Evolutionary conservation across 2,888 invertebrate genomes (phyloP).

Genomic region (Spodoptera exigua): DNA sequence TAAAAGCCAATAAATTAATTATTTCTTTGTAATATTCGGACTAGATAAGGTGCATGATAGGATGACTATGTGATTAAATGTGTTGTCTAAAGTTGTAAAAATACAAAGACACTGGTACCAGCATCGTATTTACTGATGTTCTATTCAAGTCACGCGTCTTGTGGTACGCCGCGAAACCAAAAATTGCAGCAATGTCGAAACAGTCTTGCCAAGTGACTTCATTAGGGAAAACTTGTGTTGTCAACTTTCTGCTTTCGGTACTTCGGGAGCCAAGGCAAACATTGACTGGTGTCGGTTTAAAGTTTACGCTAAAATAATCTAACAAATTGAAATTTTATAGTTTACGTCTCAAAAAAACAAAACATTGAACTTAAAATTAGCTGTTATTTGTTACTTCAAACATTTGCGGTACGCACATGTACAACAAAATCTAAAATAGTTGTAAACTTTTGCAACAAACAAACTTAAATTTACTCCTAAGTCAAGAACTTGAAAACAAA

Average conservation of each 20-base stretch:
- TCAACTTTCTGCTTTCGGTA: conserved; percentile 40
- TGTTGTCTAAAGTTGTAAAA: conserved; percentile 2
- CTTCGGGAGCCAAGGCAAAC: conserved; percentile 53
- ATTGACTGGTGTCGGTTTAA: conserved; percentile 33
- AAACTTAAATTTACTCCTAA: conserved; percentile 22
- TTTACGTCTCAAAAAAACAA: background rate
- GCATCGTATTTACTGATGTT: conserved; percentile 42
- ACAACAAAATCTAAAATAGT: conserved; percentile 16
- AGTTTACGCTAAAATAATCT: conserved; percentile 21
- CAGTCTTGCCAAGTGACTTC: conserved; percentile 73
- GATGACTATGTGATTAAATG: no score
- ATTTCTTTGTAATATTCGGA: no score
- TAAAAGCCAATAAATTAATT: no score
- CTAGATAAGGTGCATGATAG: no score
- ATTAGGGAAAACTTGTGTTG: conserved; percentile 69
- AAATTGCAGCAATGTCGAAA: conserved; percentile 68
- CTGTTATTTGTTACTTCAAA: background rate
- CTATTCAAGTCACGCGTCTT: conserved; percentile 49
- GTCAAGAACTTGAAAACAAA: conserved; percentile 30
- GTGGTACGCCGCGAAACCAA: conserved; percentile 53
- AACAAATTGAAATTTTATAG: conserved; percentile 1
- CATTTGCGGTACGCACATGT: conserved; percentile 5
- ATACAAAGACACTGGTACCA: conserved; percentile 28
- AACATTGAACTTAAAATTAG: background rate
- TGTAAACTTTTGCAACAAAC: conserved; percentile 21